A percentile compares a stretch with the other conserved stretches of the same genome.
These are phyloP conservation scores for Sphaeramia orbicularis DNA, from an alignment of 2,797 vertebrate species.

Conservation along the genomic window DNA sequence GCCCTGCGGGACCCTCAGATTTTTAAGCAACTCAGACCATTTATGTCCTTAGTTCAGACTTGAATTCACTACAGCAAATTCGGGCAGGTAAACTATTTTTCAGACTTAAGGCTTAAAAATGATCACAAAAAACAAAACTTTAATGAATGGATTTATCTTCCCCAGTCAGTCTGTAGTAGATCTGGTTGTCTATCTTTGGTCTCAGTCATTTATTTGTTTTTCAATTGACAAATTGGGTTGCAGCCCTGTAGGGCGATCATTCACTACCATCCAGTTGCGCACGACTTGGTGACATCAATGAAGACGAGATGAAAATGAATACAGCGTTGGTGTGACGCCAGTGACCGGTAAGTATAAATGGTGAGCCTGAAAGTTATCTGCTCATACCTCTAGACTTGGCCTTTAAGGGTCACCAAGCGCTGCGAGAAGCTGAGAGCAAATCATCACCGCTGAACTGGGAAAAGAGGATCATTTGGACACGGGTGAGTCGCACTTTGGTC, in stretches of 20 bases:
- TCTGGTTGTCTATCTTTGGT: conserved; percentile 9
- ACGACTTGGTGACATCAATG: conserved; percentile 83
- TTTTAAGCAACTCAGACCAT: conserved; percentile 1
- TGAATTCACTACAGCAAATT: no score
- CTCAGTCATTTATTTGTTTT: conserved; percentile 32
- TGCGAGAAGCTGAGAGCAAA: conserved; percentile 48
- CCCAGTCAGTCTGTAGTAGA: neutral
- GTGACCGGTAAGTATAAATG: conserved; percentile 79
- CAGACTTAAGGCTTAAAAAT: neutral
- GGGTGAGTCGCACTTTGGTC: conserved; percentile 55
- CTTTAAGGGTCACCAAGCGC: conserved; percentile 71
- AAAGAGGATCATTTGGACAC: conserved; percentile 35
- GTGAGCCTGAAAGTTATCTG: conserved; percentile 58
- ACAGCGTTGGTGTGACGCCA: conserved; percentile 79
- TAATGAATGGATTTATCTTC: conserved; percentile 18
- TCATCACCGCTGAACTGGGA: conserved; percentile 14
- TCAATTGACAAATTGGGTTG: conserved; percentile 44
- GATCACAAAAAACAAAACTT: neutral
- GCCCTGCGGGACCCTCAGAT: conserved; percentile 6
- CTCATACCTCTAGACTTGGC: conserved; percentile 78
- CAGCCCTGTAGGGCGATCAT: conserved; percentile 55
- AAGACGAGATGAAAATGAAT: conserved; percentile 74
- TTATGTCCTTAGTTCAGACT: neutral
- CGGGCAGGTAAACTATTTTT: neutral
- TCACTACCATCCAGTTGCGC: conserved; percentile 56